Percentiles rank a stretch among this genome's conserved stretches.
Evolutionary conservation across 2,113 vertebrate genomes (phyloP).

Genomic region (Numenius arquata): DNA sequence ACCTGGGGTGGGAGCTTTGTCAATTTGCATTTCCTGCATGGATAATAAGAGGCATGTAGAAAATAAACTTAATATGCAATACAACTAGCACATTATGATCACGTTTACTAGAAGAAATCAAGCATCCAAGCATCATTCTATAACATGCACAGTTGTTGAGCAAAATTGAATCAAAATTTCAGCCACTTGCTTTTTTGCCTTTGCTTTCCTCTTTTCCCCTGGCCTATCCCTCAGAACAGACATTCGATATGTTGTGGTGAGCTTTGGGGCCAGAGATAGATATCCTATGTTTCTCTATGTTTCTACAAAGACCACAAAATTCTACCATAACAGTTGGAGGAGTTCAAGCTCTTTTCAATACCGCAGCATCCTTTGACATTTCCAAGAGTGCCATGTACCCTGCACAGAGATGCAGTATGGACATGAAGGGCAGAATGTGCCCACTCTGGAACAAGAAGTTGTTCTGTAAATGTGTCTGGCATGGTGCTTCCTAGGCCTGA

Average conservation of each 20-base stretch:
- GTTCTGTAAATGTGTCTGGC: neutral
- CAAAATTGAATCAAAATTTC: neutral
- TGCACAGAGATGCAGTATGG: neutral
- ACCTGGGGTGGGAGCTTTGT: neutral
- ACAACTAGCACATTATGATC: neutral
- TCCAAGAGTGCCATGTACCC: neutral
- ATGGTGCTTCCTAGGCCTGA: neutral
- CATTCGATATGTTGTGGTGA: rapidly evolving
- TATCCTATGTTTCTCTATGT: neutral
- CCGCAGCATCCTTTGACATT: neutral
- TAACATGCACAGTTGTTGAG: neutral
- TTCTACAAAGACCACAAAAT: neutral
- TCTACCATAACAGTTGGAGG: neutral
- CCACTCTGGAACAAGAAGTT: neutral
- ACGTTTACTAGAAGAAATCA: neutral
- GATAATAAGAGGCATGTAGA: neutral
- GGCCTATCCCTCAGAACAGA: neutral
- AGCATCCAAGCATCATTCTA: neutral
- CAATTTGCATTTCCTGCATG: neutral
- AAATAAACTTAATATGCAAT: neutral
- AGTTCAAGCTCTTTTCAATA: neutral
- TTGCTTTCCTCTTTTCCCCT: neutral
- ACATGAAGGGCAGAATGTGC: neutral
- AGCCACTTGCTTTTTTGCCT: neutral
- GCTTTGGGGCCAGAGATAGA: neutral